phyloP scores from a whole-genome alignment of 2,888 invertebrate genomes.

The Argyra leucocephala region DNA sequence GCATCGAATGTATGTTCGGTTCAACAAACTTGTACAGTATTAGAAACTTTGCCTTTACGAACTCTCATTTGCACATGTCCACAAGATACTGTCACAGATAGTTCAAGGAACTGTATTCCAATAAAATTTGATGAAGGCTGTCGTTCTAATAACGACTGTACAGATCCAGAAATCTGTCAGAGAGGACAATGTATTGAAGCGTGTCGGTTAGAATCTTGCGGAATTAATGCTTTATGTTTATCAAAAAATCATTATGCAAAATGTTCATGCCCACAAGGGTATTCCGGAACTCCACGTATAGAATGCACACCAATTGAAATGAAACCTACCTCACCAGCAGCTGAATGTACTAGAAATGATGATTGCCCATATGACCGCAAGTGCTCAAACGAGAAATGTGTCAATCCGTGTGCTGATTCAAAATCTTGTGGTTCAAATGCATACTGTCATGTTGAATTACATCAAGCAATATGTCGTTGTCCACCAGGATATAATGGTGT shows the following conservation, averaged over 20 bases:
- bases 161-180: conserved; percentile 62
- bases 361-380: conserved; percentile 67
- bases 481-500: conserved; percentile 69
- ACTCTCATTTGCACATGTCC: conserved; percentile 83
- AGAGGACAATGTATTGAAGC: conserved; percentile 69
- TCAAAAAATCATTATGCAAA: conserved; percentile 65
- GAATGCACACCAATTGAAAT: conserved; percentile 50
- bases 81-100: conserved; percentile 65
- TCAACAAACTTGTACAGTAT: conserved; percentile 69
- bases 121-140: conserved; percentile 55
- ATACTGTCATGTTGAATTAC: conserved; percentile 70
- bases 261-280: conserved; percentile 69
- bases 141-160: conserved; percentile 64
- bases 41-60: conserved; percentile 68
- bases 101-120: conserved; percentile 60
- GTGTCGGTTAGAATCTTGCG: conserved; percentile 68
- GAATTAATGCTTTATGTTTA: conserved; percentile 72
- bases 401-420: conserved; percentile 61
- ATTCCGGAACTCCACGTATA: conserved; percentile 65
- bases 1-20: conserved; percentile 61
- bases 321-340: conserved; percentile 29
- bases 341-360: conserved; percentile 67
- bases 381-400: conserved; percentile 66
- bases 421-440: conserved; percentile 69
- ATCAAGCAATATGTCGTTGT: conserved; percentile 69